Percentiles rank a stretch among this genome's conserved stretches.
Conservation (phyloP, 1,140 invertebrate genomes). For the Rhizoglyphus robini region DNA sequence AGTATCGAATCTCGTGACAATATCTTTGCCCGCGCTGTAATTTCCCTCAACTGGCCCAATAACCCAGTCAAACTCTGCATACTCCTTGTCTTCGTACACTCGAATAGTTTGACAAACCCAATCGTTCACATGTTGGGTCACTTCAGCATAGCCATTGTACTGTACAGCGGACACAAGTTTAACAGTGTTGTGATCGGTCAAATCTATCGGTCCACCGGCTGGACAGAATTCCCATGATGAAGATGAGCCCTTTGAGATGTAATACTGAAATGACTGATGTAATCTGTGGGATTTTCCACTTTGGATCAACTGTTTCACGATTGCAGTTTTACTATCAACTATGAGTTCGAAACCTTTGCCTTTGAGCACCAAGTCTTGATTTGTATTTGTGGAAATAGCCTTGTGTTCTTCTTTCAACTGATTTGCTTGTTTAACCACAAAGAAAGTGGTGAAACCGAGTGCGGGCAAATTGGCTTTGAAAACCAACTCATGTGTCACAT, state of each 20-base stretch:
- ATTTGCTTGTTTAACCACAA: constrained; percentile 26
- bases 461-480: constrained; percentile 34
- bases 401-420: not conserved
- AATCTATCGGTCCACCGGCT: not conserved
- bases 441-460: constrained; percentile 36
- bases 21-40: constrained; percentile 35
- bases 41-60: constrained; percentile 77
- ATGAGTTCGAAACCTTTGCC: constrained; percentile 15
- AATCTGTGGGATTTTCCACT: not conserved
- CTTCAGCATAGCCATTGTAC: constrained; percentile 44
- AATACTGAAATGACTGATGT: constrained; percentile 13
- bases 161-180: not conserved
- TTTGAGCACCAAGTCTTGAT: constrained; percentile 15
- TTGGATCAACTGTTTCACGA: constrained; percentile 26
- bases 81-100: constrained; percentile 47
- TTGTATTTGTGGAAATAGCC: not conserved
- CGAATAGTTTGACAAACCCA: constrained; percentile 71
- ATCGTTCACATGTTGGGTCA: constrained; percentile 55
- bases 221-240: constrained; percentile 8
- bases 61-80: constrained; percentile 78
- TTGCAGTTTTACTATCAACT: constrained; percentile 20
- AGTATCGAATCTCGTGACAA: constrained; percentile 38
- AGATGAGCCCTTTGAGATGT: not conserved
- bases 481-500: constrained; percentile 33
- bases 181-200: not conserved